These are phyloP conservation scores for Neosalanx taihuensis DNA, from an alignment of 2,797 vertebrate genomes.

Conservation along the genomic window DNA sequence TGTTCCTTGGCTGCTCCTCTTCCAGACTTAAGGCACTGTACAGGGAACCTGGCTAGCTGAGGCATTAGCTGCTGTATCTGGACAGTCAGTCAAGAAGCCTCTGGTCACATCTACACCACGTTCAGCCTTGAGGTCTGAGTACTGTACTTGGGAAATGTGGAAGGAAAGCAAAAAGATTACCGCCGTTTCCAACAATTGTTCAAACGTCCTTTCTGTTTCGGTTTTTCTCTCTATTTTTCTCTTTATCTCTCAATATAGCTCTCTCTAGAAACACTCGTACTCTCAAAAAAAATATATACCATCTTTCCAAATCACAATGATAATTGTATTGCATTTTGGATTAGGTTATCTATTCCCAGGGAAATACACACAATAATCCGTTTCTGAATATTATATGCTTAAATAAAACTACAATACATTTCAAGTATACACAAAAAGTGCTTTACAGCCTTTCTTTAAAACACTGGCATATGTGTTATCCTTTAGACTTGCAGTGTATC, in stretches of 20 bases:
- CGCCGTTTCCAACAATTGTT: not conserved
- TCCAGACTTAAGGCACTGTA: not conserved
- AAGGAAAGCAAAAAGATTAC: constrained; percentile 3
- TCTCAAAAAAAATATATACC: constrained; percentile 12
- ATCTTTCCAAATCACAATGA: constrained; percentile 50
- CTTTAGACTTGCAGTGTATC: constrained; percentile 1
- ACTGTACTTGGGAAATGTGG: not conserved
- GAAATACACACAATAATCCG: constrained; percentile 40
- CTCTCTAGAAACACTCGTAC: not conserved
- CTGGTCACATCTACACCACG: not conserved
- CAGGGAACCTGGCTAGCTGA: not conserved
- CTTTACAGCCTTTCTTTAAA: not conserved
- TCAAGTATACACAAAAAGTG: no score
- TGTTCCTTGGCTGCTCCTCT: constrained; percentile 10
- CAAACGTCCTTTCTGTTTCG: not conserved
- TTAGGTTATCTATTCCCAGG: constrained; percentile 34
- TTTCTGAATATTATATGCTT: constrained; percentile 39
- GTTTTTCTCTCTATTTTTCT: not conserved
- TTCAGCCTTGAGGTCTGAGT: constrained; percentile 2
- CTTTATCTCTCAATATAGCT: not conserved
- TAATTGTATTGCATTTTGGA: constrained; percentile 41
- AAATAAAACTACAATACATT: no score
- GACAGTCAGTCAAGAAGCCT: not conserved
- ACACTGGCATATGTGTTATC: not conserved
- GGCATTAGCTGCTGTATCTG: not conserved